phyloP scores from a whole-genome alignment of 1,140 invertebrate species.

The Lineus longissimus region DNA sequence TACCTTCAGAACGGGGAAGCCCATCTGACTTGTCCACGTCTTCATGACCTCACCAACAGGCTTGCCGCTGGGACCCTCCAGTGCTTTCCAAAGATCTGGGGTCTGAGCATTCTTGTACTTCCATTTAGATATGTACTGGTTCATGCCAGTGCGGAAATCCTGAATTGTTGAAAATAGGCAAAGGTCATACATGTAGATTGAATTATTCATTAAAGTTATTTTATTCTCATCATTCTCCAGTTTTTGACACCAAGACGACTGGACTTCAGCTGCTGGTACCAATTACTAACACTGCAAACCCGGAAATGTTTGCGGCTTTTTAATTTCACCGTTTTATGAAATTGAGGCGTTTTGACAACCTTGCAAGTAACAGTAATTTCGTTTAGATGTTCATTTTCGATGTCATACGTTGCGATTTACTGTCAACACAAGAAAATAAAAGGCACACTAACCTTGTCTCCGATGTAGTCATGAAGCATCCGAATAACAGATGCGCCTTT shows the following conservation, averaged over 20 bases:
- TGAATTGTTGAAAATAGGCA: slow-evolving; percentile 40
- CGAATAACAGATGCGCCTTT: slow-evolving; percentile 76
- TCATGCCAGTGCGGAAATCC: slow-evolving; percentile 93
- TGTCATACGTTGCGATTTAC: too few species aligned
- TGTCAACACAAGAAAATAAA: background rate
- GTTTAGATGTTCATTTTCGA: too few species aligned
- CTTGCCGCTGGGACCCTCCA: slow-evolving; percentile 85
- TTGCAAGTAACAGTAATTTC: too few species aligned
- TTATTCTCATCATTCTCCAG: too few species aligned
- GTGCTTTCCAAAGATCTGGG: slow-evolving; percentile 87
- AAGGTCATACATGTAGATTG: background rate
- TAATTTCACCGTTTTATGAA: too few species aligned
- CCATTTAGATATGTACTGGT: slow-evolving; percentile 83
- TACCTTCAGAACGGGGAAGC: slow-evolving; percentile 60
- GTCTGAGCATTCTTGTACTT: slow-evolving; percentile 89
- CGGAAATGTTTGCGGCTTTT: too few species aligned
- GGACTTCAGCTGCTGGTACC: too few species aligned
- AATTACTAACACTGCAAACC: too few species aligned
- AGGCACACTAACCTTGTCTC: slow-evolving; percentile 60
- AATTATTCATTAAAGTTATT: too few species aligned
- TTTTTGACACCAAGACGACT: too few species aligned
- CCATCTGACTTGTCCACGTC: slow-evolving; percentile 90
- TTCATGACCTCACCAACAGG: slow-evolving; percentile 90
- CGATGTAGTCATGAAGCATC: slow-evolving; percentile 95
- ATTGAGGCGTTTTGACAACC: too few species aligned